Evolutionary conservation across 2,113 vertebrate genomes (phyloP), one percentile per base, ranked within the genome.

Genomic region (Lampris incognitus): DNA sequence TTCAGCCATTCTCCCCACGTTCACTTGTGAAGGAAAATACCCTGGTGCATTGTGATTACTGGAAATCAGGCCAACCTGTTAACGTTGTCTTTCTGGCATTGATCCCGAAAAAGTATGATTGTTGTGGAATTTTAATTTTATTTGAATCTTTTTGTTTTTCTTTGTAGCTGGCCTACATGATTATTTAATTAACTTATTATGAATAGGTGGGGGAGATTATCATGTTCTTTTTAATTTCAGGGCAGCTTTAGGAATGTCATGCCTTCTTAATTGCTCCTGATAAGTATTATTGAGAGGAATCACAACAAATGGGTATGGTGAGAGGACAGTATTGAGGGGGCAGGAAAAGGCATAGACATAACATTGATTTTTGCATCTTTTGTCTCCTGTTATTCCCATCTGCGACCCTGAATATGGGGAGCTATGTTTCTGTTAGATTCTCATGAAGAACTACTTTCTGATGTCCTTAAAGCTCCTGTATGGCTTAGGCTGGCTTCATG

Each of bases 101-200:
- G 94, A 95, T 95, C 91, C 94, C 94, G 95, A 97, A 95, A 24
- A 98, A 96, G 95, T 97, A 95, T 95, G 85, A 92, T 96, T 94
- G 92, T 81, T 95, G 95, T 95, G 77, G 83, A 63, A 60, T 91
- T 85, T 92, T 93, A 81, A 90, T 90, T 92, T 89, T 87, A 90
- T 80, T 84, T 76, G 66, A 69, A 83, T 92, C 36, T 64, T 84
- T 54, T 76, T 91, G 93, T 81, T 88, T 93, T 92, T 88, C 92
- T 95, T 94, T 96, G 97, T 99, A 98, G 98, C 98, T 96, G 98
- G 98, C 95, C 98, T 99, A 99, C 98, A 96, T 88, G 81, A 94
- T 94, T 84, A 94, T 93, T 86, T 73, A 77, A 91, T 96, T 98
- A 97, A 98, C 95, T 98, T 98, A 98, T 98, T 94, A 88, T 91